A percentile compares a stretch with the other conserved stretches of the same genome.
Conservation (phyloP, 2,113 vertebrate genomes). For the Cyphomyrus plagiostoma region DNA sequence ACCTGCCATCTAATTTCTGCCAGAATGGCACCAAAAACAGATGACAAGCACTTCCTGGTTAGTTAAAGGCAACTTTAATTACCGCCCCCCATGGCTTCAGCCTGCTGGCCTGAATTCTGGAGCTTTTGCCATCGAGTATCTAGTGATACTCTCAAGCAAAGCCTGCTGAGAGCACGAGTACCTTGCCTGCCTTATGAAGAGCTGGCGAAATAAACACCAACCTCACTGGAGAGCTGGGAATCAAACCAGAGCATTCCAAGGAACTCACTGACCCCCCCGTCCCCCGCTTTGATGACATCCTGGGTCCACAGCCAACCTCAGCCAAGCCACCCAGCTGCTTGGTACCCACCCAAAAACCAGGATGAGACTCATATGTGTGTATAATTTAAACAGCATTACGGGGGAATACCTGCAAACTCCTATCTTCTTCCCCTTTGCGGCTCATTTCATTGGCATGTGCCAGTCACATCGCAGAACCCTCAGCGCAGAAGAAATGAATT, state of each 20-base stretch:
- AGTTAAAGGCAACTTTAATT: background rate
- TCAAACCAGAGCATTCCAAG: background rate
- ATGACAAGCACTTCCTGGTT: background rate
- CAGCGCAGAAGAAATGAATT: background rate
- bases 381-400: conserved; percentile 14
- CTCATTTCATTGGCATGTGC: background rate
- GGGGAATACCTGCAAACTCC: background rate
- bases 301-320: background rate
- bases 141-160: background rate
- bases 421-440: background rate
- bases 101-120: background rate
- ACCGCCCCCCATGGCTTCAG: background rate
- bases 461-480: background rate
- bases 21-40: background rate
- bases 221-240: background rate
- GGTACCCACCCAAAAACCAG: conserved; percentile 13
- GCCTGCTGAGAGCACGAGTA: background rate
- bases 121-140: background rate
- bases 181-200: background rate
- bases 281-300: background rate
- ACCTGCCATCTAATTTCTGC: background rate
- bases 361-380: conserved; percentile 17
- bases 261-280: background rate
- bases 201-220: background rate
- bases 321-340: conserved; percentile 14